Base-by-base conservation (phyloP, 2,888 invertebrate species). In the Omphaloscelis lunosa region DNA sequence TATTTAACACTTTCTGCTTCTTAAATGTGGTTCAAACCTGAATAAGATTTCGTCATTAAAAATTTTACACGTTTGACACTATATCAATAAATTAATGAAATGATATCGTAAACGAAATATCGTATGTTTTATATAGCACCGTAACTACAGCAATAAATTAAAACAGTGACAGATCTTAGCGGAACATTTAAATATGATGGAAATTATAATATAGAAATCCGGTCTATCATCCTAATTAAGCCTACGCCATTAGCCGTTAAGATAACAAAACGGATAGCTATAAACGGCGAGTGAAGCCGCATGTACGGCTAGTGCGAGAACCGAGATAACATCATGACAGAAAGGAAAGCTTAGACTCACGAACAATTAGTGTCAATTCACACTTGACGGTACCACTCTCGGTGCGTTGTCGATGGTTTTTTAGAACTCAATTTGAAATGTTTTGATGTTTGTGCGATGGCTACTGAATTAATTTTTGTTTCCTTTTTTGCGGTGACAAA, bases 191-290 rank as follows among this genome's bases (percentile, higher is more conserved):
- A 79, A 76, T 68, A 75, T 77, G 45, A 77, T 86, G 51, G 67
- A 76, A 79, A 81, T 69, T 75, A 69, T 82, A 71, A 82, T 48
- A 69, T 48, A 69, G 75, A 78, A 83, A 80, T 77, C 80, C 75
- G 71, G 83, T 82, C 77, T 80, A 76, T 79, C 79, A 85, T 76
- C 77, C 79, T 87, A 83, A 87, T 87, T 86, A 84, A 85, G 81
- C 76, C 74, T 78, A 72, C 76, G 73, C 84, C 76, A 88, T 87
- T 85, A 88, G 85, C 82, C 84, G 86, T 85, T 70, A 72, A 84
- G 91, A 91, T 91, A 89, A 90, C 87, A 87, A 82, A 80, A 77
- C 77, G 69, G 91, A 90, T 92, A 91, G 88, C 88, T 88, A 72
- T 86, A 86, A 87, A 87, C 80, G 84, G 88, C 81, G 83, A 83